Base-by-base conservation (phyloP, 2,797 vertebrate genomes). In the Peromyscus eremicus region DNA sequence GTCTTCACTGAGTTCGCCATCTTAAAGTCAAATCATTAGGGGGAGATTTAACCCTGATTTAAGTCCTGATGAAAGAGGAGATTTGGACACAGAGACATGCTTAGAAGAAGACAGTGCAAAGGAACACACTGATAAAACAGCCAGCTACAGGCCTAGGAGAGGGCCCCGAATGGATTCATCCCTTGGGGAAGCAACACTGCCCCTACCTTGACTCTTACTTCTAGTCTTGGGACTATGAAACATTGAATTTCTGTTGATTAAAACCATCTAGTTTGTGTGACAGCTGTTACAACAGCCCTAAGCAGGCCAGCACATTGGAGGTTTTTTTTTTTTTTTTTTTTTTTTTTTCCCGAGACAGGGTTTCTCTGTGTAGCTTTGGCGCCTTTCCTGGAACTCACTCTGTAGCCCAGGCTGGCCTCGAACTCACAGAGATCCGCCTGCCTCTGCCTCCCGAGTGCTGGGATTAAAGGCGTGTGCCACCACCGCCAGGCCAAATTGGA, bases 231-330 rank as follows among this genome's bases (percentile, higher is more conserved):
- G 17, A 14, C 19, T 34, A 10, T 73, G 16, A 91, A n/a, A 40
- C 13, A 68, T 37, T 66, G 49, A 5, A 46, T 85, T 96, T 90
- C 34, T 97, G 32, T 43, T 86, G 6, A 60, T 85, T 92, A 95
- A 85, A 92, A 55, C 14, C 27, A 66, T 8, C 19, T 46, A 10
- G 2, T 71, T 81, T 92, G 43, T 92, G 43, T 37, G 66, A 70
- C 29, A 37, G 14, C 71, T 80, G 10, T 92, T 73, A 55, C 0
- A 49, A 32, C 11, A 81, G 60, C 57, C 29, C 4, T 43, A 70
- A 52, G 43, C 11, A 85, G 52, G 87, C 29, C 62, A 86, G 71
- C 43, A 70, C 10, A 46, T 66, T n/a, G n/a, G n/a, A n/a, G n/a
- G n/a, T n/a, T n/a, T n/a, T n/a, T n/a, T n/a, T n/a, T n/a, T n/a